Percentiles rank a stretch among this genome's conserved stretches.
phyloP scores from a whole-genome alignment of 2,888 invertebrate species.

The Hirtodrosophila duncani region DNA sequence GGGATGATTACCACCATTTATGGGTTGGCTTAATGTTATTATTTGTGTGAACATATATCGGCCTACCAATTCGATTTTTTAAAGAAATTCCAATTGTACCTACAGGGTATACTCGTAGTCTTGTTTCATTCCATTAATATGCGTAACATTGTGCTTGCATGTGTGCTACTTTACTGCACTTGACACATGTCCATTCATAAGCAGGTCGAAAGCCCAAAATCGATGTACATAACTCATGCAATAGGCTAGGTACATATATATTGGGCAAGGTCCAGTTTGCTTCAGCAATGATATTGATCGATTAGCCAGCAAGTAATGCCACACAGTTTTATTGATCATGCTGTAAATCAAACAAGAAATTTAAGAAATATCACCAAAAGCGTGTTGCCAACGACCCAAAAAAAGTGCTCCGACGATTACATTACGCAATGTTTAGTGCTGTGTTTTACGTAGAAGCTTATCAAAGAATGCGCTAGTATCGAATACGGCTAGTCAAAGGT shows the following conservation, averaged over 20 bases:
- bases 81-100: too few relatives aligned
- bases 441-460: slow-evolving; percentile 5
- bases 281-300: slow-evolving; percentile 41
- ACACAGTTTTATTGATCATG: slow-evolving; percentile 49
- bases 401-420: slow-evolving; percentile 32
- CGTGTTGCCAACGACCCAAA: slow-evolving; percentile 43
- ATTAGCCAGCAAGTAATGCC: slow-evolving; percentile 35
- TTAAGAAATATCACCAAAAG: not conserved
- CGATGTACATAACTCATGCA: slow-evolving; percentile 1
- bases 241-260: slow-evolving; percentile 24
- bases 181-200: too few relatives aligned
- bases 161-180: too few relatives aligned
- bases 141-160: too few relatives aligned
- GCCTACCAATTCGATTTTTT: too few relatives aligned
- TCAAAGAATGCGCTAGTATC: slow-evolving; percentile 1
- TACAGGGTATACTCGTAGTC: too few relatives aligned
- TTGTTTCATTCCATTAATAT: too few relatives aligned
- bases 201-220: slow-evolving; percentile 1
- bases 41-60: too few relatives aligned
- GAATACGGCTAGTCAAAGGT: too few relatives aligned
- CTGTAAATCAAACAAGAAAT: slow-evolving; percentile 40
- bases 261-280: slow-evolving; percentile 66
- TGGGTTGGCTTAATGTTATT: too few relatives aligned
- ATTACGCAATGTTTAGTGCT: slow-evolving; percentile 35
- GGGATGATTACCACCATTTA: too few relatives aligned